A percentile compares a stretch with the other conserved stretches of the same genome.
Evolutionary conservation across 2,888 invertebrate species (phyloP).

Genomic region (Cosmorhoe ocellata): DNA sequence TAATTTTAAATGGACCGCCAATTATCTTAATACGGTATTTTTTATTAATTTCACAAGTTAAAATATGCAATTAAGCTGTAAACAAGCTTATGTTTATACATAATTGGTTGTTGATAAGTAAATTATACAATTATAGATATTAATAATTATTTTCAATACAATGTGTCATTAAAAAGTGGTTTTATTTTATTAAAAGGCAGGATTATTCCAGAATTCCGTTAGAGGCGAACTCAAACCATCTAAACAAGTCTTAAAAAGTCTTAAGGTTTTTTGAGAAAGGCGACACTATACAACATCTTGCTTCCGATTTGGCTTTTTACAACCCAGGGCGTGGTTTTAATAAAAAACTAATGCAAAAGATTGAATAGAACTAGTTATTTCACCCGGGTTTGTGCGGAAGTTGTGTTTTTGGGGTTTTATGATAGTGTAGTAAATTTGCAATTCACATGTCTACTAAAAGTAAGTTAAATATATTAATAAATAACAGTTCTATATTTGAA

Average conservation of each 20-base stretch:
- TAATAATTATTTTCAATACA: background rate
- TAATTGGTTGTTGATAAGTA: conserved; percentile 21
- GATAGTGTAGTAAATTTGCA: no score
- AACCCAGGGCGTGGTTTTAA: background rate
- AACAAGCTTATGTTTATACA: background rate
- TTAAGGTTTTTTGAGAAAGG: background rate
- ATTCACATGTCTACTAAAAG: no score
- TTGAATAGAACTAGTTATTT: conserved; percentile 4
- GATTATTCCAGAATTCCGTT: no score
- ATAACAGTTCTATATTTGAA: no score
- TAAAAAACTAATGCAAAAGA: conserved; percentile 2
- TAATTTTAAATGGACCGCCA: conserved; percentile 17
- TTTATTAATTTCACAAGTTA: conserved; percentile 4
- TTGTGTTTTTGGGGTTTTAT: no score
- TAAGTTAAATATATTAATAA: no score
- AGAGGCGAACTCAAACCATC: no score
- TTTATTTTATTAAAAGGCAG: background rate
- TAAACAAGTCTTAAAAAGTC: no score
- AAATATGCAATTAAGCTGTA: conserved; percentile 2
- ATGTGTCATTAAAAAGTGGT: conserved; percentile 3
- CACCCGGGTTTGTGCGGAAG: background rate
- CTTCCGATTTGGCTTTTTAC: background rate
- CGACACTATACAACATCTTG: background rate
- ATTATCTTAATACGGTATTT: conserved; percentile 22
- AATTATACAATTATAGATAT: conserved; percentile 26